A percentile compares a stretch with the other conserved stretches of the same genome.
phyloP scores from a whole-genome alignment of 2,797 vertebrate genomes.

The Takifugu ocellatus region DNA sequence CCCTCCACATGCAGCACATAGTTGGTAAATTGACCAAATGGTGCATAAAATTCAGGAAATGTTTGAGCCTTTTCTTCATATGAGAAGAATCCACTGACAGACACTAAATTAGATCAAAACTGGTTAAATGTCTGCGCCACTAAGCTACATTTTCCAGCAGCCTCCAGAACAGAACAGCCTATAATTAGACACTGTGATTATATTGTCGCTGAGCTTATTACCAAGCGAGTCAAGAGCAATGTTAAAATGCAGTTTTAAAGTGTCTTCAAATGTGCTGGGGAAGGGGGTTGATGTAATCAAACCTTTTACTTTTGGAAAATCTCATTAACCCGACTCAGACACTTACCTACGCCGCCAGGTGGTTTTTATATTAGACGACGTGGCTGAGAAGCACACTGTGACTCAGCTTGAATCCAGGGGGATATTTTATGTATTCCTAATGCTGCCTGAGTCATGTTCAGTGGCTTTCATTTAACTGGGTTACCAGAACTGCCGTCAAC shows the following conservation, averaged over 20 bases:
- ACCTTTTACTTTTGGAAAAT: too few species aligned
- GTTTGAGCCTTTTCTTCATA: constrained; percentile 2
- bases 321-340: too few species aligned
- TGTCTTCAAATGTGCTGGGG: constrained; percentile 26
- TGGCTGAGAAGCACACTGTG: constrained; percentile 36
- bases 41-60: neutral
- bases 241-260: constrained; percentile 44
- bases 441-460: constrained; percentile 57
- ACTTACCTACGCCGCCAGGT: constrained; percentile 31
- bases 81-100: constrained; percentile 27
- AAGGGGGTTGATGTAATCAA: too few species aligned
- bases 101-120: constrained; percentile 53
- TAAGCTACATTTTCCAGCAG: constrained; percentile 66
- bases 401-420: constrained; percentile 57
- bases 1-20: neutral
- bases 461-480: constrained; percentile 55
- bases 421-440: constrained; percentile 50
- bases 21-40: neutral
- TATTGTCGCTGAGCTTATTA: constrained; percentile 58
- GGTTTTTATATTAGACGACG: constrained; percentile 46
- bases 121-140: constrained; percentile 50
- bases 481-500: constrained; percentile 51
- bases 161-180: constrained; percentile 54
- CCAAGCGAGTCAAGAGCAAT: constrained; percentile 49
- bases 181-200: constrained; percentile 69